Evolutionary conservation across 2,888 invertebrate genomes (phyloP).

Genomic region (Dimorphilus gyrociliatus): DNA sequence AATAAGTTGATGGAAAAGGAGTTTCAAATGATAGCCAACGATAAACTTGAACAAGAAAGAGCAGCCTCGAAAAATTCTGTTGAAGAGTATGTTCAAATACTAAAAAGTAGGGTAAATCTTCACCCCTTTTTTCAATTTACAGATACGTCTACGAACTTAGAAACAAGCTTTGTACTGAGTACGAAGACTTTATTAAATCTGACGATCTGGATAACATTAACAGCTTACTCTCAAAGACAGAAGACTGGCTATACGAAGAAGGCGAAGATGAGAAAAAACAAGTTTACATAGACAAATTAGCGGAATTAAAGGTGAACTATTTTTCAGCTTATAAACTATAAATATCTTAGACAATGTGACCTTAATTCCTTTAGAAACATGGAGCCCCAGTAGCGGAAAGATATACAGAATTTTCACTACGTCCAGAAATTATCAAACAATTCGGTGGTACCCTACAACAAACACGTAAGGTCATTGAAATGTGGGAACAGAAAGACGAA

Average conservation of each 20-base stretch:
- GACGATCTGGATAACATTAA: constrained; percentile 29
- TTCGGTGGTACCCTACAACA: constrained; percentile 58
- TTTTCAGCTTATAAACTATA: constrained; percentile 3
- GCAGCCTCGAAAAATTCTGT: constrained; percentile 88
- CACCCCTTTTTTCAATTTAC: too few species aligned
- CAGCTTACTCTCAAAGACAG: constrained; percentile 58
- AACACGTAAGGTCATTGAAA: constrained; percentile 56
- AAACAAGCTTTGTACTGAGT: constrained; percentile 59
- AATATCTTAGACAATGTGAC: not conserved
- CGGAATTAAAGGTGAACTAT: constrained; percentile 39
- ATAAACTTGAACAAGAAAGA: constrained; percentile 80
- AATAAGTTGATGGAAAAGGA: constrained; percentile 62
- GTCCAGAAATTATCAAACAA: constrained; percentile 63
- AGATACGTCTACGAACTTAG: constrained; percentile 94
- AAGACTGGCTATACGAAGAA: constrained; percentile 91
- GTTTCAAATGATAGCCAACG: constrained; percentile 50
- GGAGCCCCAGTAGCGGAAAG: constrained; percentile 79
- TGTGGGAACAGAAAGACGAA: constrained; percentile 30
- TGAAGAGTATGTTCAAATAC: constrained; percentile 94
- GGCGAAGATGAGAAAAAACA: constrained; percentile 79
- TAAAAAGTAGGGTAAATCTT: too few species aligned
- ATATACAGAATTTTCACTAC: constrained; percentile 59
- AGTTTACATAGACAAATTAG: constrained; percentile 45
- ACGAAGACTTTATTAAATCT: constrained; percentile 53
- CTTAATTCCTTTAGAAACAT: constrained; percentile 42